A percentile compares a stretch with the other conserved stretches of the same genome.
These are phyloP conservation scores for Cynocephalus volans DNA, from an alignment of 2,113 vertebrate species.

Conservation along the genomic window DNA sequence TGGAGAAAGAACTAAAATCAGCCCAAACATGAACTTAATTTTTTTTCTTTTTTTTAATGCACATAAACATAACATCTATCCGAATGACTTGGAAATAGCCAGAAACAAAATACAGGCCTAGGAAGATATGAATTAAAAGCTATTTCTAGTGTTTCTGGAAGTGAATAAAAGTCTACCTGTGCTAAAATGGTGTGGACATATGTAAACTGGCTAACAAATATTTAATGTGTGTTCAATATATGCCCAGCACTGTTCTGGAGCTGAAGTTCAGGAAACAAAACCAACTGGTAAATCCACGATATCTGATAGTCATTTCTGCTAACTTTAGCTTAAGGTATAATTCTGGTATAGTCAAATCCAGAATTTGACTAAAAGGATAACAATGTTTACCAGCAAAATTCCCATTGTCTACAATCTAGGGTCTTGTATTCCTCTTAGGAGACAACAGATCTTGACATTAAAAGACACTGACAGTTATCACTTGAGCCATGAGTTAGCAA, in stretches of 20 bases:
- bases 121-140: background rate
- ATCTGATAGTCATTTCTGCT: background rate
- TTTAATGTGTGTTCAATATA: background rate
- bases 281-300: background rate
- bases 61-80: background rate
- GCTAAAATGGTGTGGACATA: background rate
- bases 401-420: background rate
- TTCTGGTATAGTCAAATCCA: background rate
- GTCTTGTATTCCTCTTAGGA: background rate
- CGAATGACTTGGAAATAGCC: background rate
- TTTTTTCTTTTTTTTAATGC: background rate
- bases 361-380: slow-evolving; percentile 27
- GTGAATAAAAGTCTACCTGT: background rate
- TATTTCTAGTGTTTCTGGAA: background rate
- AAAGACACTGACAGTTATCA: background rate
- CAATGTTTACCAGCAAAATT: slow-evolving; percentile 14
- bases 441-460: background rate
- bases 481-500: background rate
- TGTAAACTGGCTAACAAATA: background rate
- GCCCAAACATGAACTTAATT: background rate
- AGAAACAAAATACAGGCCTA: background rate
- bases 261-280: background rate
- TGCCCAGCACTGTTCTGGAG: background rate
- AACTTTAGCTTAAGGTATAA: background rate
- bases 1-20: background rate